A percentile compares a stretch with the other conserved stretches of the same genome.
phyloP scores from a whole-genome alignment of 2,113 vertebrate species.

The Silurus glanis region DNA sequence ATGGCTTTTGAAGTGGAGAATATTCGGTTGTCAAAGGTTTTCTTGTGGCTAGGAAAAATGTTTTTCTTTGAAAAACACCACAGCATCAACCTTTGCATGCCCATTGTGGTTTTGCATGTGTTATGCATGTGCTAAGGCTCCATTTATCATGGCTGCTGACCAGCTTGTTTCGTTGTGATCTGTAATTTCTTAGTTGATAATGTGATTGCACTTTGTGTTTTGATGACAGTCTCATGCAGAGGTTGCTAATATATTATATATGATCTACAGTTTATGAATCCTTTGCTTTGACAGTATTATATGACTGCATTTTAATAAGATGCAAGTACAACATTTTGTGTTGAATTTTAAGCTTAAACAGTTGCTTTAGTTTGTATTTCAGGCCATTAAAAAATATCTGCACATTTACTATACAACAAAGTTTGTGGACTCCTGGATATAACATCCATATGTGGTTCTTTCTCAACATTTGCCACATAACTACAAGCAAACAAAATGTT shows the following conservation, averaged over 20 bases:
- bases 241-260: neutral
- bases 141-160: neutral
- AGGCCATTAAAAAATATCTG: neutral
- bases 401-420: neutral
- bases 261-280: neutral
- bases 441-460: neutral
- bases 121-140: slow-evolving; percentile 17
- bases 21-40: neutral
- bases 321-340: neutral
- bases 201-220: neutral
- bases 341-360: neutral
- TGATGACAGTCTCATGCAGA: neutral
- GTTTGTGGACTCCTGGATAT: neutral
- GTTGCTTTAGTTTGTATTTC: neutral
- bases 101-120: slow-evolving; percentile 25
- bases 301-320: neutral
- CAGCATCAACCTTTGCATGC: neutral
- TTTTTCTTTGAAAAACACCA: slow-evolving; percentile 4
- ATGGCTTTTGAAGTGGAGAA: neutral
- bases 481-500: neutral
- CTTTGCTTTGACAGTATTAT: neutral
- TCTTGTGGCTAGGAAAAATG: neutral
- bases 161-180: neutral
- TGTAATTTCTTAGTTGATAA: neutral
- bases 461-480: neutral